Percentiles rank a stretch among this genome's conserved stretches.
These are phyloP conservation scores for Austrofundulus limnaeus DNA, from an alignment of 2,113 vertebrate species.

Conservation along the genomic window DNA sequence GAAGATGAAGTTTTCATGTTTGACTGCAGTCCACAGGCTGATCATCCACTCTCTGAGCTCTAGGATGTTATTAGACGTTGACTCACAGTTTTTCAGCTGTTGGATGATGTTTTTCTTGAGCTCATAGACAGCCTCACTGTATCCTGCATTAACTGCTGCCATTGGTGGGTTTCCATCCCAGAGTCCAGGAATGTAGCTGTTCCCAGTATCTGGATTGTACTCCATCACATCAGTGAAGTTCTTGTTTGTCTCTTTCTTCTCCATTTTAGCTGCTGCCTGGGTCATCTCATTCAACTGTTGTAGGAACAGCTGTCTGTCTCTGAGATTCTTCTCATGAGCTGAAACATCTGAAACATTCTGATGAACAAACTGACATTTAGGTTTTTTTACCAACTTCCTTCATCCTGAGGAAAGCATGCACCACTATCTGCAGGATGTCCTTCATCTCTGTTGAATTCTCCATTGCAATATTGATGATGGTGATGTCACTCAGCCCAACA, in stretches of 20 bases:
- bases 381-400: conserved; percentile 75
- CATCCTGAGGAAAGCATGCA: conserved; percentile 73
- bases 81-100: conserved; percentile 17
- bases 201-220: conserved; percentile 64
- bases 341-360: conserved; percentile 79
- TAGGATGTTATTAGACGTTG: conserved; percentile 24
- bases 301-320: conserved; percentile 71
- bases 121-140: conserved; percentile 69
- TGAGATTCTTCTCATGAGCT: conserved; percentile 71
- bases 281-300: conserved; percentile 76
- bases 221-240: conserved; percentile 75
- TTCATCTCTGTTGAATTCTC: conserved; percentile 71
- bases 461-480: conserved; percentile 79
- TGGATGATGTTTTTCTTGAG: conserved; percentile 66
- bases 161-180: conserved; percentile 78
- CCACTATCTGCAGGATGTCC: conserved; percentile 71
- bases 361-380: conserved; percentile 81
- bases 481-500: conserved; percentile 80
- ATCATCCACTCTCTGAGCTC: conserved; percentile 64
- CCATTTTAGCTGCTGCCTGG: conserved; percentile 71
- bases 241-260: conserved; percentile 64
- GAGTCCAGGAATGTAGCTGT: conserved; percentile 73
- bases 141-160: conserved; percentile 35
- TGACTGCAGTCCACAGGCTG: conserved; percentile 73
- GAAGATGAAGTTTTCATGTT: conserved; percentile 78